A percentile compares a stretch with the other conserved stretches of the same genome.
Conservation (phyloP, 2,113 vertebrate species). For the Chelonoidis abingdonii region DNA sequence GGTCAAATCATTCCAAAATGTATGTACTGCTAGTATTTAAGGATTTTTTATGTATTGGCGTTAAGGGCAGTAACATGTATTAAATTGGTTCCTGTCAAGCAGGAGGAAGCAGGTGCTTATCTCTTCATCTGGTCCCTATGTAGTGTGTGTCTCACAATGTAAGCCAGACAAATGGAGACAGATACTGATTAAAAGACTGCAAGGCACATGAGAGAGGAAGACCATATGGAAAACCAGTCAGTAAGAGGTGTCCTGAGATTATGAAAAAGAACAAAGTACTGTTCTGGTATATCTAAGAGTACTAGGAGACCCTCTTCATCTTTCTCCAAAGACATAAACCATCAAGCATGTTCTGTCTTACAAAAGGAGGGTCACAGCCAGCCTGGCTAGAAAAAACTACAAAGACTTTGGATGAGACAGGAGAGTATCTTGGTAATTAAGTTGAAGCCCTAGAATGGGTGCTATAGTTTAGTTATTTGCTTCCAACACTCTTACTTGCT, state of each 20-base stretch:
- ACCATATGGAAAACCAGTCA: not conserved
- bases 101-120: no score
- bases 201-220: not conserved
- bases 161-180: not conserved
- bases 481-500: no score
- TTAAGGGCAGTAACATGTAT: no score
- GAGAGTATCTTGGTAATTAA: no score
- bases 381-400: not conserved
- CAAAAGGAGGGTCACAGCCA: not conserved
- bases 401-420: no score
- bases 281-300: not conserved
- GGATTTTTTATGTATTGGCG: no score
- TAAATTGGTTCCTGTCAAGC: no score
- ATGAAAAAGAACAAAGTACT: not conserved
- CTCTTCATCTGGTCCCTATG: no score
- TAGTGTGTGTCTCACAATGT: not conserved
- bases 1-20: no score
- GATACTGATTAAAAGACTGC: not conserved
- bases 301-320: not conserved
- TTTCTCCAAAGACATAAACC: not conserved
- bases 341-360: not conserved
- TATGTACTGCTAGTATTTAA: no score
- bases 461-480: no score
- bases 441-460: no score
- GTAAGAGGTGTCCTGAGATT: not conserved